These are phyloP conservation scores for Rallus crepitans DNA, from an alignment of 2,797 vertebrate genomes.

Conservation along the genomic window DNA sequence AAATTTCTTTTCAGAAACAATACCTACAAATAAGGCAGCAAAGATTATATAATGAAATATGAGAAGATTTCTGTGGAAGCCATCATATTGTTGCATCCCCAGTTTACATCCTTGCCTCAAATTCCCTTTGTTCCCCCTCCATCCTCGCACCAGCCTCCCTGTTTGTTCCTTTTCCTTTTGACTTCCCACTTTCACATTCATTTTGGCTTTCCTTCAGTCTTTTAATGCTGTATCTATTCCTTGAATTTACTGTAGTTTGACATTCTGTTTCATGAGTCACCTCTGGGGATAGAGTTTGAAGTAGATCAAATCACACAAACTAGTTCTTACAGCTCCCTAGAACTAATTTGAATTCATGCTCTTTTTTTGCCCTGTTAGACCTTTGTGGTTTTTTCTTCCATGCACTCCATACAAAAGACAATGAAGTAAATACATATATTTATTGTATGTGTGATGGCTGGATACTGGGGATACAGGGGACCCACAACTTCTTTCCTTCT, in stretches of 20 bases:
- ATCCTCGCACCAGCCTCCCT: constrained; percentile 14
- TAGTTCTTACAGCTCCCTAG: background rate
- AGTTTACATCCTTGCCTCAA: constrained; percentile 24
- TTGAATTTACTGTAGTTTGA: constrained; percentile 45
- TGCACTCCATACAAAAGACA: accelerated
- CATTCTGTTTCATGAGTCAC: constrained; percentile 48
- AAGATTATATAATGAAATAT: background rate
- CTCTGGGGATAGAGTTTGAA: background rate
- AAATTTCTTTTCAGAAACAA: background rate
- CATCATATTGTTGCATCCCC: background rate
- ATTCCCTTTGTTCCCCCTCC: constrained; percentile 11
- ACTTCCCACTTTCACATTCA: background rate
- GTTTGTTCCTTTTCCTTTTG: constrained; percentile 39
- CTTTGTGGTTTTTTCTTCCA: background rate
- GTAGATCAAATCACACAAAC: constrained; percentile 14
- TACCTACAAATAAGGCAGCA: background rate
- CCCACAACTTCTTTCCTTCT: background rate
- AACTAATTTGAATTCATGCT: background rate
- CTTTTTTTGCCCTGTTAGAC: background rate
- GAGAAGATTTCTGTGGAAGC: background rate
- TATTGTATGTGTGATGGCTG: background rate
- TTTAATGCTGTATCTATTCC: background rate
- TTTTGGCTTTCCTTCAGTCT: constrained; percentile 21
- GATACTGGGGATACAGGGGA: background rate
- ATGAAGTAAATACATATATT: background rate